Evolutionary conservation across 2,113 vertebrate species (phyloP).

Genomic region (Morone chrysops): DNA sequence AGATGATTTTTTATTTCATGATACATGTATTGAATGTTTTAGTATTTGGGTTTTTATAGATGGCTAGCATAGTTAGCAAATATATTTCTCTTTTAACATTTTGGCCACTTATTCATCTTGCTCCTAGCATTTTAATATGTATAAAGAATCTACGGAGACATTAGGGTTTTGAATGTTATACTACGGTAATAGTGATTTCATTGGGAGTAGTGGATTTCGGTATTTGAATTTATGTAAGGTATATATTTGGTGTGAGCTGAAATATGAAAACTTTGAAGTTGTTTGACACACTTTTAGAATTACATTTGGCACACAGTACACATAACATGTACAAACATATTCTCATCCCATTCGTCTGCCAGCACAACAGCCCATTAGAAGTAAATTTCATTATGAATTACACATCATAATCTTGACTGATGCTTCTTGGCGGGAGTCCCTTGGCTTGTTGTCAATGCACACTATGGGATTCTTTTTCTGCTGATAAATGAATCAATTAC

Average conservation of each 20-base stretch:
- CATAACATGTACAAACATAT: conserved; percentile 39
- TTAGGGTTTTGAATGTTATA: neutral
- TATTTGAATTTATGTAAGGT: neutral
- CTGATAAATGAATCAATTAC: conserved; percentile 68
- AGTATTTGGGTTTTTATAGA: no score
- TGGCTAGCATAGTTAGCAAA: no score
- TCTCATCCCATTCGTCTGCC: conserved; percentile 51
- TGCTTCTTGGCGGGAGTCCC: conserved; percentile 41
- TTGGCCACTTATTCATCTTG: neutral
- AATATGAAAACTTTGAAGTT: conserved; percentile 11
- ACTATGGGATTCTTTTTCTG: conserved; percentile 37
- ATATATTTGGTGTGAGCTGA: neutral
- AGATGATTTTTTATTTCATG: no score
- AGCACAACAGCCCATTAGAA: conserved; percentile 54
- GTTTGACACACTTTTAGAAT: conserved; percentile 36
- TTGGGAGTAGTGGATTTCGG: neutral
- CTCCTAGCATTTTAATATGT: neutral
- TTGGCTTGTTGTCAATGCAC: conserved; percentile 57
- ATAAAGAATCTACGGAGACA: no score
- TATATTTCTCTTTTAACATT: neutral
- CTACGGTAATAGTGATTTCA: no score
- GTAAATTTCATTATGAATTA: conserved; percentile 70
- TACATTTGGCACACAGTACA: conserved; percentile 34
- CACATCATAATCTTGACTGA: conserved; percentile 66
- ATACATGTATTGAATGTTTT: no score